Evolutionary conservation across 2,888 invertebrate species (phyloP).

Genomic region (Acanthopleura granulata): DNA sequence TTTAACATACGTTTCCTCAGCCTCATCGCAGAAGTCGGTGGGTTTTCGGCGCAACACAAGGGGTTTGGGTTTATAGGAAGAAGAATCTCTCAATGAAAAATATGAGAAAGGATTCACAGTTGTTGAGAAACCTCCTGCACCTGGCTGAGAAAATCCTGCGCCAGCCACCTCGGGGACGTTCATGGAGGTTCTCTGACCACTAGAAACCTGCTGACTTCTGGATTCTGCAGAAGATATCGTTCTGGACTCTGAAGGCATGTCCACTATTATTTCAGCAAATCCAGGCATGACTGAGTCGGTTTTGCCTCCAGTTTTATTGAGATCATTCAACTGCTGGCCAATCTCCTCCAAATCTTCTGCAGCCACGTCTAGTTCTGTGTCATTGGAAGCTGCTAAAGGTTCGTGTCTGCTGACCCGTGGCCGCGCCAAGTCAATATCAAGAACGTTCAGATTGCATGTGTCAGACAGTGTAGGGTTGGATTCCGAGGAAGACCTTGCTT

Average conservation of each 20-base stretch:
- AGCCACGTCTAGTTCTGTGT: conserved; percentile 59
- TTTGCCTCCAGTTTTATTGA: conserved; percentile 42
- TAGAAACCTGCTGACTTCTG: neutral
- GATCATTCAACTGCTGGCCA: conserved; percentile 57
- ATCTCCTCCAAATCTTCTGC: conserved; percentile 54
- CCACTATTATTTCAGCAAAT: too few relatives aligned
- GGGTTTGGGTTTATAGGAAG: neutral
- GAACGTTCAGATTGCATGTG: conserved; percentile 7
- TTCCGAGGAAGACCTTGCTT: neutral
- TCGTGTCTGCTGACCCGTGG: neutral
- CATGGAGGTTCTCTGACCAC: neutral
- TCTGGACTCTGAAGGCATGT: too few relatives aligned
- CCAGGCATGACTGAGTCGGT: neutral
- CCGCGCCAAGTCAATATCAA: neutral
- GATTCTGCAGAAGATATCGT: neutral
- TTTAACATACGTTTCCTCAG: neutral
- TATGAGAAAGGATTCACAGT: neutral
- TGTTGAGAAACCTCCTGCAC: neutral
- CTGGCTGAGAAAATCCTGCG: neutral
- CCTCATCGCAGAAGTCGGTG: neutral
- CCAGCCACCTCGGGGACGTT: neutral
- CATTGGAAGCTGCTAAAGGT: conserved; percentile 29
- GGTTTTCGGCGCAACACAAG: neutral
- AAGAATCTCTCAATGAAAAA: neutral
- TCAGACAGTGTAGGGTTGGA: conserved; percentile 9